phyloP scores from a whole-genome alignment of 2,797 vertebrate genomes.

The Sitta carolinensis region DNA sequence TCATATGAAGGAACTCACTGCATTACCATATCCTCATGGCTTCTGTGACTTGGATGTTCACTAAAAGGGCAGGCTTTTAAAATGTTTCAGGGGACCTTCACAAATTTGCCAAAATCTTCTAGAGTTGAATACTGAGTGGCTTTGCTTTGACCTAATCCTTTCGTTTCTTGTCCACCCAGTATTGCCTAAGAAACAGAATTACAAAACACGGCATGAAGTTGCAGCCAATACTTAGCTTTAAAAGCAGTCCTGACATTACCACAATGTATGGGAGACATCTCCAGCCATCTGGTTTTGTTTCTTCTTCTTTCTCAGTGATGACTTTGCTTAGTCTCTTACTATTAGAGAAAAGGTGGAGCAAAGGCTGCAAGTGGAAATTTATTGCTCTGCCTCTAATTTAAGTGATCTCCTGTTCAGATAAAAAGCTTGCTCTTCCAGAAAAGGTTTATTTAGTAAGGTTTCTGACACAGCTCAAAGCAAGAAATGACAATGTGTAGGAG shows the following conservation, averaged over 20 bases:
- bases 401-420: background rate
- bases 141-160: background rate
- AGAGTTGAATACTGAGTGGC: background rate
- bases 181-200: background rate
- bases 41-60: background rate
- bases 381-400: background rate
- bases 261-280: background rate
- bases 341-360: background rate
- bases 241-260: background rate
- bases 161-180: background rate
- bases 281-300: background rate
- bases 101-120: background rate
- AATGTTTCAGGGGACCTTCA: background rate
- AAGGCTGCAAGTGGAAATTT: conserved; percentile 2
- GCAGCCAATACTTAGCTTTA: background rate
- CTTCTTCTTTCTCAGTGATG: background rate
- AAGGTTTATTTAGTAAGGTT: background rate
- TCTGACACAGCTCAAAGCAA: background rate
- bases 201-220: background rate
- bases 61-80: background rate
- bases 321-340: background rate
- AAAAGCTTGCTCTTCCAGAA: conserved; percentile 8
- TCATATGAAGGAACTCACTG: background rate
- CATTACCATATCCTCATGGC: background rate
- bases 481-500: background rate